Evolutionary conservation across 2,797 vertebrate genomes (phyloP).

Genomic region (Nyctalus aviator): DNA sequence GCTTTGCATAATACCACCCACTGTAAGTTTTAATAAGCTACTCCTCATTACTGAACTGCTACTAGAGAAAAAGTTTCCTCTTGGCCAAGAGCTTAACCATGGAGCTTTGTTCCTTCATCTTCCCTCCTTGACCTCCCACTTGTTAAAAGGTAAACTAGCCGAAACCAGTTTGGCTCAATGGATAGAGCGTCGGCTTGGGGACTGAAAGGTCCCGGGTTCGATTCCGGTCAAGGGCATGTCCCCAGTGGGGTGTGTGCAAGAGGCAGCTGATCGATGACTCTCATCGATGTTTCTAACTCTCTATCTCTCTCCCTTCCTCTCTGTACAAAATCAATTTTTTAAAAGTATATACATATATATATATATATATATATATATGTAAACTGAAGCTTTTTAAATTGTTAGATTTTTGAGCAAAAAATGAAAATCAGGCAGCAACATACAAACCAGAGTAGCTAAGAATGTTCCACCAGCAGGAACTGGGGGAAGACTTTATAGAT

Average conservation of each 20-base stretch:
- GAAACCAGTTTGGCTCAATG: too few species aligned
- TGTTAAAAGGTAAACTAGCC: background rate
- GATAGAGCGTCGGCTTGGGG: too few species aligned
- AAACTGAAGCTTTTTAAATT: background rate
- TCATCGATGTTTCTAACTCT: too few species aligned
- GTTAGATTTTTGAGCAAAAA: slow-evolving; percentile 10
- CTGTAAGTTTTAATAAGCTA: background rate
- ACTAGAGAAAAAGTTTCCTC: background rate
- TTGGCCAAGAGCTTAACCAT: background rate
- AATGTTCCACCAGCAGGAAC: background rate
- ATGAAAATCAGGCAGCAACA: background rate
- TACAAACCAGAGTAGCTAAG: background rate
- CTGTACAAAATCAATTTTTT: too few species aligned
- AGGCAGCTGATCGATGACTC: too few species aligned
- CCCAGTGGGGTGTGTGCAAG: too few species aligned
- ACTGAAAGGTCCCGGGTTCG: too few species aligned
- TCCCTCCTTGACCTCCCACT: background rate
- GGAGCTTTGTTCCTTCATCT: background rate
- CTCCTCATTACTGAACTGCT: background rate
- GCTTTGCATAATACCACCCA: background rate
- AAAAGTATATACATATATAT: too few species aligned
- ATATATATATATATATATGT: background rate
- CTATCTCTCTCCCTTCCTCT: too few species aligned
- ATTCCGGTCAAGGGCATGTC: too few species aligned
- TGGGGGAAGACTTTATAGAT: background rate